Base-by-base conservation (phyloP, 2,113 vertebrate species). In the Hippotragus niger region DNA sequence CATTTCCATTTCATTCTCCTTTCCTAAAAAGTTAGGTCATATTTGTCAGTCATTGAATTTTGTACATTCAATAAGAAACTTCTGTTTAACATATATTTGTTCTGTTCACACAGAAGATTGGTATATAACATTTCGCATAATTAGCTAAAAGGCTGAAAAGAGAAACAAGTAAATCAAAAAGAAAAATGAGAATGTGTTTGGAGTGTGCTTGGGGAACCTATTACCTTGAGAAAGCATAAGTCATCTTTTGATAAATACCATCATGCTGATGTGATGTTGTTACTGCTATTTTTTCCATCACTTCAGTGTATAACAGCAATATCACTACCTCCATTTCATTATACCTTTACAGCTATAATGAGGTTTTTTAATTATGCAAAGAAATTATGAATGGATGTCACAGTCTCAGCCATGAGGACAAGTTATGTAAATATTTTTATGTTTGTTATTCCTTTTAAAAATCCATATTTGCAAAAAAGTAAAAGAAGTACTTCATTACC, bases 31-130 rank as follows among this genome's bases (percentile, higher is more conserved):
- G 4, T 90, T 64, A 87, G 80, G 14, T 76, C 55, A 43, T 47
- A 88, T 83, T 85, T 95, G 36, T 92, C 94, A 90, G 36, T 64
- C 60, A 87, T 0, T 90, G 82, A 91, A 96, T 95, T 97, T 60
- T 93, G 45, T 5, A 45, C 2, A 78, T 60, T 81, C 81, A 88
- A 16, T 31, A 96, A 57, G 40, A 86, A 62, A 76, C 2, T 76
- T 91, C 58, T 76, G 53, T 43, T 90, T 86, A 89, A 62, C 9
- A 76, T 80, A 31, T 45, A 95, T 93, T 80, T 96, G 27, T 40
- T 87, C 33, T 87, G 53, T 53, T 93, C 40, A 84, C n/a, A 60
- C 3, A 86, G 13, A 94, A 91, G 43, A 87, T 2, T 86, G 17
- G 52, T 52, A 60, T 33, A 43, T 21, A 78, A 27, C 76, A 91